These are phyloP conservation scores for Psilanteris sp. DNA, from an alignment of 1,140 invertebrate species.

Conservation along the genomic window DNA sequence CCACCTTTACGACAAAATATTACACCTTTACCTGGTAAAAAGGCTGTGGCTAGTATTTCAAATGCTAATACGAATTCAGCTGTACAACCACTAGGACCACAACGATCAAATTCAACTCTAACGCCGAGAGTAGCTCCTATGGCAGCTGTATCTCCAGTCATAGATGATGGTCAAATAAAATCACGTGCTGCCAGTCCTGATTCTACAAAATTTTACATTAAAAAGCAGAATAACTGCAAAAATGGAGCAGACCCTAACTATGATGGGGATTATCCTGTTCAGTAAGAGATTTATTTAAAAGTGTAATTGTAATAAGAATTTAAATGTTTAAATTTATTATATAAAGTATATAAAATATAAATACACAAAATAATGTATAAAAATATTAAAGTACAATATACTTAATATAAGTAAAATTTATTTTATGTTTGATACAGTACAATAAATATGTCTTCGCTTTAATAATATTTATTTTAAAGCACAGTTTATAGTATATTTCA, in stretches of 20 bases:
- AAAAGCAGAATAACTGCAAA: slow-evolving; percentile 72
- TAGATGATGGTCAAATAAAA: slow-evolving; percentile 78
- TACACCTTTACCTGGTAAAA: slow-evolving; percentile 73
- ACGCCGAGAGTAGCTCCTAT: slow-evolving; percentile 76
- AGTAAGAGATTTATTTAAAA: slow-evolving; percentile 67
- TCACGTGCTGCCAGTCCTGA: slow-evolving; percentile 74
- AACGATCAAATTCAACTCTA: slow-evolving; percentile 75
- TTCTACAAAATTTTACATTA: slow-evolving; percentile 73
- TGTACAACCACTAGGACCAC: slow-evolving; percentile 73
- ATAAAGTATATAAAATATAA: no score
- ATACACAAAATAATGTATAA: no score
- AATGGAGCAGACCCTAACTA: slow-evolving; percentile 72
- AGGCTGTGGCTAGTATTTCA: slow-evolving; percentile 47
- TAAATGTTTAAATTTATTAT: no score
- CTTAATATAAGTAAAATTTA: no score
- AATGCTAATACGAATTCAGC: slow-evolving; percentile 43
- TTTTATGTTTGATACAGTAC: no score
- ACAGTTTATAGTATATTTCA: no score
- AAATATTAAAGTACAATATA: no score
- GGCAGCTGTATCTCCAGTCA: slow-evolving; percentile 77
- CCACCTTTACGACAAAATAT: slow-evolving; percentile 75
- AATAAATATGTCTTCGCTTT: no score
- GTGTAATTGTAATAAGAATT: no score
- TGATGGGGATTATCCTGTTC: slow-evolving; percentile 77
- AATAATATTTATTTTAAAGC: no score